Base-by-base conservation (phyloP, 2,113 vertebrate species). In the Embiotoca jacksoni region DNA sequence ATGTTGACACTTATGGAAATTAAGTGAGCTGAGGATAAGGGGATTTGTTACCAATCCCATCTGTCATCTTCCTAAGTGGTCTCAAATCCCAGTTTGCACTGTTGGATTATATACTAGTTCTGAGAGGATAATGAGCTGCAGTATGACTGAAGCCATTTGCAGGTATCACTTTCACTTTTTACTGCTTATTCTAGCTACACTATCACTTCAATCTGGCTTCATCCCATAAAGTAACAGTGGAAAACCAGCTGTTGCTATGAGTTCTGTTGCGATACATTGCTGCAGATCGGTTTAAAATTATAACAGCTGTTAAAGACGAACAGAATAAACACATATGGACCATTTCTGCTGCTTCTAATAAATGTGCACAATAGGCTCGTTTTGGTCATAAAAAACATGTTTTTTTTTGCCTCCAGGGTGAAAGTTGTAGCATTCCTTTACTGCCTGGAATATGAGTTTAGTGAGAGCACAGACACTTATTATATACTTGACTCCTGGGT, bases 31-130 rank as follows among this genome's bases (percentile, higher is more conserved):
- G 80, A 85, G 78, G 88, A 80, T 89, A 84, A 91, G 84, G 86
- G 88, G 91, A 92, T 92, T 92, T 91, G 84, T 80, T 47, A 69
- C 83, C 86, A 83, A 91, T 89, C 89, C 90, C 89, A 85, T 91
- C 90, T 90, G 91, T 92, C 91, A 91, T 91, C 88, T 90, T 90
- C 80, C 86, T 91, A 91, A 91, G 80, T 90, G 88, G 86, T 86
- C 85, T 83, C 46, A 85, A 91, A 92, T 89, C 89, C 85, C 75
- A 64, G 59, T 9, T 74, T 66, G 81, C 81, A 74, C 60, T 60
- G 63, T 55, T 23, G 81, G 86, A 89, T 91, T 89, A 89, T 83
- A 57, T 41, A 47, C 56, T 61, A 39, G 67, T 81, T 78, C 62
- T 74, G 68, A 81, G 75, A 84, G 78, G 82, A 85, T 77, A 82